phyloP scores from a whole-genome alignment of 2,113 vertebrate genomes.

The Chlamydotis undulata region DNA sequence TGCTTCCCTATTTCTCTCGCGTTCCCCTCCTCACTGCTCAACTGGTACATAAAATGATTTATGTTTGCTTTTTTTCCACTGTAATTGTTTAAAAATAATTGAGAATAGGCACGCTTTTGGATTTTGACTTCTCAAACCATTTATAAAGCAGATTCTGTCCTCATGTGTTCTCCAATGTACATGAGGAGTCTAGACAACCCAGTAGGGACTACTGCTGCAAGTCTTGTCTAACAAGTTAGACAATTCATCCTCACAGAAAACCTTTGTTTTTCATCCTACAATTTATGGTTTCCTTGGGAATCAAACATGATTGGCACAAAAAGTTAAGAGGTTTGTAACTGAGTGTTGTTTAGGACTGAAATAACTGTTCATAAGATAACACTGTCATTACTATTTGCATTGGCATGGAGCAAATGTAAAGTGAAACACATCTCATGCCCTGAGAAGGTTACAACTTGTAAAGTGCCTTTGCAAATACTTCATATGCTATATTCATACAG shows the following conservation, averaged over 20 bases:
- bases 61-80: not conserved
- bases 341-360: not conserved
- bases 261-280: not conserved
- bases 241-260: not conserved
- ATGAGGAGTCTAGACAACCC: not conserved
- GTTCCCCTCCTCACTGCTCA: not conserved
- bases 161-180: not conserved
- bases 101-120: accelerated
- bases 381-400: not conserved
- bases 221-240: not conserved
- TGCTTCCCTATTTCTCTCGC: not conserved
- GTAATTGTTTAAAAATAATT: not conserved
- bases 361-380: not conserved
- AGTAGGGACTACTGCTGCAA: not conserved
- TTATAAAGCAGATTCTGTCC: not conserved
- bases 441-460: not conserved
- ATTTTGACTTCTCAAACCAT: not conserved
- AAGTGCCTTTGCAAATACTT: not conserved
- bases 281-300: not conserved
- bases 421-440: not conserved
- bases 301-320: not conserved
- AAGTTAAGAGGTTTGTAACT: not conserved
- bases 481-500: too few species aligned
- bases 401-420: not conserved
- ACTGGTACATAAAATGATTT: not conserved